Percentiles rank a stretch among this genome's conserved stretches.
phyloP scores from a whole-genome alignment of 2,888 invertebrate genomes.

The Falcaria lacertinaria region DNA sequence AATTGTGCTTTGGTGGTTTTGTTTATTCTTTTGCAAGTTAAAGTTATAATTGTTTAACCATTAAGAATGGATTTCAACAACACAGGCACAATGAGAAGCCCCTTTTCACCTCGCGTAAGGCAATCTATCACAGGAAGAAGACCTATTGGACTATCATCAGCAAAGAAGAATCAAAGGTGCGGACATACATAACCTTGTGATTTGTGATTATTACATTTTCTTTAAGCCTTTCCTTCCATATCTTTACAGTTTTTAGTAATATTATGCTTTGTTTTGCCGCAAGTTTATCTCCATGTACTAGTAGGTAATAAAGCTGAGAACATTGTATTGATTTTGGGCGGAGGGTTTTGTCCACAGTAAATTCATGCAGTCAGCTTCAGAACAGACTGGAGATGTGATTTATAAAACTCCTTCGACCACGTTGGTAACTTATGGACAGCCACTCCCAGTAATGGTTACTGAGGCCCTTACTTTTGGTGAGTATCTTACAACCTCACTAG shows the following conservation, averaged over 20 bases:
- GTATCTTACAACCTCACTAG: too few species aligned
- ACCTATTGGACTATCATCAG: constrained; percentile 47
- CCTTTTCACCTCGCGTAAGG: constrained; percentile 66
- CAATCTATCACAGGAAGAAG: constrained; percentile 61
- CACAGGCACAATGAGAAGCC: constrained; percentile 63
- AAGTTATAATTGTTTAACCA: neutral
- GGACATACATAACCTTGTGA: constrained; percentile 30
- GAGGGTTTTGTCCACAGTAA: constrained; percentile 35
- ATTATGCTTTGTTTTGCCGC: too few species aligned
- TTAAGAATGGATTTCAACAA: constrained; percentile 57
- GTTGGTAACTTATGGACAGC: constrained; percentile 89
- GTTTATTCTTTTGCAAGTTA: constrained; percentile 8
- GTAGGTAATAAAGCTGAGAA: too few species aligned
- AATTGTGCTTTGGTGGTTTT: neutral
- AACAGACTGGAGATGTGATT: constrained; percentile 83
- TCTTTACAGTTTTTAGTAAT: too few species aligned
- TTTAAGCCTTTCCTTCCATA: too few species aligned
- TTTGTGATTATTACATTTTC: too few species aligned
- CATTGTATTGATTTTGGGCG: neutral
- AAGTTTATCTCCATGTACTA: too few species aligned
- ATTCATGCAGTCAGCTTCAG: constrained; percentile 42
- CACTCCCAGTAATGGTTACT: constrained; percentile 92
- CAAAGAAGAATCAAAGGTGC: constrained; percentile 60
- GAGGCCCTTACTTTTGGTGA: constrained; percentile 92
- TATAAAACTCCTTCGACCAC: constrained; percentile 86